phyloP scores from a whole-genome alignment of 2,888 invertebrate genomes.

The Acanthosepion esculentum region DNA sequence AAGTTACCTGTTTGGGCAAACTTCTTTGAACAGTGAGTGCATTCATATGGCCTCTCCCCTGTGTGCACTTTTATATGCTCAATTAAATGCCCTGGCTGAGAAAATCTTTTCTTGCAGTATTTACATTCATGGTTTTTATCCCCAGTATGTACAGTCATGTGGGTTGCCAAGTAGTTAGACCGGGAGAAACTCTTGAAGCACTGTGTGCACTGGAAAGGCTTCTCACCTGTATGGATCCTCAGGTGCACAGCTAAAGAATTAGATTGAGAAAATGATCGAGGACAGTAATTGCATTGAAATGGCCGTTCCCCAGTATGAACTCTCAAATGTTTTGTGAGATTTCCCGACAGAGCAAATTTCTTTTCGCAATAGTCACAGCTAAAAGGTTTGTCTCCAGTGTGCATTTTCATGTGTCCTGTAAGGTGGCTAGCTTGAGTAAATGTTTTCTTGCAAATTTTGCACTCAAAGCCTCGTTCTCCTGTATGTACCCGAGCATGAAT shows the following conservation, averaged over 20 bases:
- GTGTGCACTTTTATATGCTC: constrained; percentile 35
- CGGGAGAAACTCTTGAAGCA: constrained; percentile 37
- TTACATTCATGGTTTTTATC: constrained; percentile 36
- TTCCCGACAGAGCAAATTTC: constrained; percentile 35
- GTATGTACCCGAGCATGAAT: not conserved
- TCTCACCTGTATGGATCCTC: constrained; percentile 36
- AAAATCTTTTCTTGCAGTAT: constrained; percentile 34
- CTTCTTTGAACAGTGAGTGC: not conserved
- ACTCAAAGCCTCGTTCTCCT: not conserved
- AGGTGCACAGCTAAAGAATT: constrained; percentile 1
- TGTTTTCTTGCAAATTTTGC: not conserved
- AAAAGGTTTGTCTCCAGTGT: not conserved
- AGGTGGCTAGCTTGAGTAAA: constrained; percentile 34
- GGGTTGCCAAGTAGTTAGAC: not conserved
- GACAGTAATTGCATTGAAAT: not conserved
- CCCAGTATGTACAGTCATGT: constrained; percentile 35
- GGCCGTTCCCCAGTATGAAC: constrained; percentile 38
- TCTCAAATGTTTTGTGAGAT: not conserved
- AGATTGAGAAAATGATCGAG: not conserved
- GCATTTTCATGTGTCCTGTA: constrained; percentile 1
- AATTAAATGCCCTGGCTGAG: not conserved
- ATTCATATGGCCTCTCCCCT: not conserved
- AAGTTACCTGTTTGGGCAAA: constrained; percentile 40
- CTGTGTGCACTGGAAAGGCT: not conserved
- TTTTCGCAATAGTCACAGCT: constrained; percentile 37